phyloP scores from a whole-genome alignment of 2,797 vertebrate species.

The Hypotaenidia philippensis region DNA sequence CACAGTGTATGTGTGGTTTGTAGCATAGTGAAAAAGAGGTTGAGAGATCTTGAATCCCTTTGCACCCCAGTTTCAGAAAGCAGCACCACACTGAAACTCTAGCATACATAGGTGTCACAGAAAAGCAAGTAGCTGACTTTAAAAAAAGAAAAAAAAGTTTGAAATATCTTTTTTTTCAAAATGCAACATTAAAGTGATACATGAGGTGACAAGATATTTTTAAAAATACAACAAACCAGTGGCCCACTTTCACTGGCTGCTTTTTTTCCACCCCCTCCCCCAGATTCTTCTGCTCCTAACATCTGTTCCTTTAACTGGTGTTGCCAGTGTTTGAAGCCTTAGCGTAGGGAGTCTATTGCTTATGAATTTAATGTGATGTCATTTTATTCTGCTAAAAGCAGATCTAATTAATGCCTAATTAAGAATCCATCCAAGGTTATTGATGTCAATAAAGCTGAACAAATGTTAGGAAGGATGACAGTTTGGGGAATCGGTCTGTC shows the following conservation, averaged over 20 bases:
- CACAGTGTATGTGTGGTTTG: not conserved
- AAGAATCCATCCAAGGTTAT: not conserved
- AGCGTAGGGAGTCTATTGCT: not conserved
- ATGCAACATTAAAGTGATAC: not conserved
- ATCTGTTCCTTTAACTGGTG: not conserved
- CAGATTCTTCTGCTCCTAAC: not conserved
- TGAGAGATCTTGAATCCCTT: not conserved
- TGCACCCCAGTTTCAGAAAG: not conserved
- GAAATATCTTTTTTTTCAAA: not conserved
- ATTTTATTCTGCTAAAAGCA: not conserved
- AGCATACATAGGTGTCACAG: not conserved
- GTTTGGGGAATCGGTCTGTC: not conserved
- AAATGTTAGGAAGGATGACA: not conserved
- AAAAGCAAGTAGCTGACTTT: not conserved
- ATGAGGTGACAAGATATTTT: not conserved
- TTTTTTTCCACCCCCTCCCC: not conserved
- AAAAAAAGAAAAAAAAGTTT: not conserved
- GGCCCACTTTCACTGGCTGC: not conserved
- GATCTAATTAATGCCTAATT: constrained; percentile 16
- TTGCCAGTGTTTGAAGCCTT: not conserved
- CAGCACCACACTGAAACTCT: not conserved
- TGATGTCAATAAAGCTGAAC: not conserved
- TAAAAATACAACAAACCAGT: not conserved
- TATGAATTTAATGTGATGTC: not conserved
- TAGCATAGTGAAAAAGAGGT: not conserved